Conservation (phyloP, 2,888 invertebrate species). For the Ectemnius cavifrons region DNA sequence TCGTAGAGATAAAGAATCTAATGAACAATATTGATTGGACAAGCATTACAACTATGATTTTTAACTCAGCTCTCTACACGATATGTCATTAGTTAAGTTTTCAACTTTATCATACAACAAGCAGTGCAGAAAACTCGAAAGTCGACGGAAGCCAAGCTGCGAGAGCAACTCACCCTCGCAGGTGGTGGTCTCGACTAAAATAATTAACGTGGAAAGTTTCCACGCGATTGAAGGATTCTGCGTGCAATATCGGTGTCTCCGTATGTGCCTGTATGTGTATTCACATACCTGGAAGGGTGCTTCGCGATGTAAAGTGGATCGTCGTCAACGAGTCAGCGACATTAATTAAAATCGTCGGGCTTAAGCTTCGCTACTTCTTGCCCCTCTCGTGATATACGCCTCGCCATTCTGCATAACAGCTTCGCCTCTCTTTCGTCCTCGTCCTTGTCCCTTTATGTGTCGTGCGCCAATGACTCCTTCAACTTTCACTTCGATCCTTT, state of each 20-base stretch:
- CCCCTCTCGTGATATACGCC: slow-evolving; percentile 1
- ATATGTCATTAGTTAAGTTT: no score
- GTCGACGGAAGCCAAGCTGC: background rate
- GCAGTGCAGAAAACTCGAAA: slow-evolving; percentile 17
- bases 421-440: background rate
- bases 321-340: slow-evolving; percentile 51
- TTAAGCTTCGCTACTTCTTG: slow-evolving; percentile 15
- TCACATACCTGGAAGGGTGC: no score
- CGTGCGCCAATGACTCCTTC: no score
- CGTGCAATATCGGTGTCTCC: slow-evolving; percentile 32
- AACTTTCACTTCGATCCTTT: no score
- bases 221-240: slow-evolving; percentile 49
- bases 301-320: slow-evolving; percentile 31
- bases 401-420: slow-evolving; percentile 16
- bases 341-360: slow-evolving; percentile 64
- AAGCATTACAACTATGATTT: no score
- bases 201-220: slow-evolving; percentile 64
- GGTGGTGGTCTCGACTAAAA: slow-evolving; percentile 41
- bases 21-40: no score
- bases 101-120: no score
- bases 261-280: background rate
- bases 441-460: no score
- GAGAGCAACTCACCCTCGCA: slow-evolving; percentile 3
- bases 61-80: no score
- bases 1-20: no score